Conservation (phyloP, 2,888 invertebrate genomes). For the Cataglyphis altisquamis region DNA sequence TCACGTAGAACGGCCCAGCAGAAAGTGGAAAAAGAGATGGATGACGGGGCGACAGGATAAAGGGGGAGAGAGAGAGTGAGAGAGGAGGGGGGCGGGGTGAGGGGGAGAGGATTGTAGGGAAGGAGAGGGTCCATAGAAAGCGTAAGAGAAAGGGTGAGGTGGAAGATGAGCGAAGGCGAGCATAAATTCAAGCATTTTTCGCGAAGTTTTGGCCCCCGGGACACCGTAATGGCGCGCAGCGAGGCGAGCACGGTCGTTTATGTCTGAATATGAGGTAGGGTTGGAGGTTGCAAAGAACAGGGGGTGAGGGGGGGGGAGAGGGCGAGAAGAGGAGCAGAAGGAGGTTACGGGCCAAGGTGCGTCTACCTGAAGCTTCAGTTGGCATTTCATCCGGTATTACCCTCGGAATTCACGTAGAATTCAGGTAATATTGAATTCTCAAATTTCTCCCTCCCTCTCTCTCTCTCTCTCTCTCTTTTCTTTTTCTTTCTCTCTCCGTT, state of each 20-base stretch:
- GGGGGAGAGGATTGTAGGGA: neutral
- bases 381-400: conserved; percentile 62
- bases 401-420: conserved; percentile 42
- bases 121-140: conserved; percentile 50
- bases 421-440: conserved; percentile 54
- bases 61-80: neutral
- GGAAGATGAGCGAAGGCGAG: conserved; percentile 70
- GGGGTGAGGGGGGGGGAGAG: neutral
- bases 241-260: conserved; percentile 80
- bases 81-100: conserved; percentile 40
- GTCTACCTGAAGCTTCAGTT: conserved; percentile 62
- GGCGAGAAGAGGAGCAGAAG: neutral
- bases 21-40: conserved; percentile 62
- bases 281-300: conserved; percentile 52
- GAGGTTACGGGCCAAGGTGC: conserved; percentile 45
- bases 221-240: conserved; percentile 82
- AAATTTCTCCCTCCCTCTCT: conserved; percentile 42
- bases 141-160: conserved; percentile 51
- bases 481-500: neutral
- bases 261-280: conserved; percentile 79
- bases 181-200: conserved; percentile 82
- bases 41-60: conserved; percentile 20
- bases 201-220: conserved; percentile 83
- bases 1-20: conserved; percentile 54
- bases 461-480: neutral